Evolutionary conservation across 2,113 vertebrate species (phyloP).

Genomic region (Zapus hudsonius): DNA sequence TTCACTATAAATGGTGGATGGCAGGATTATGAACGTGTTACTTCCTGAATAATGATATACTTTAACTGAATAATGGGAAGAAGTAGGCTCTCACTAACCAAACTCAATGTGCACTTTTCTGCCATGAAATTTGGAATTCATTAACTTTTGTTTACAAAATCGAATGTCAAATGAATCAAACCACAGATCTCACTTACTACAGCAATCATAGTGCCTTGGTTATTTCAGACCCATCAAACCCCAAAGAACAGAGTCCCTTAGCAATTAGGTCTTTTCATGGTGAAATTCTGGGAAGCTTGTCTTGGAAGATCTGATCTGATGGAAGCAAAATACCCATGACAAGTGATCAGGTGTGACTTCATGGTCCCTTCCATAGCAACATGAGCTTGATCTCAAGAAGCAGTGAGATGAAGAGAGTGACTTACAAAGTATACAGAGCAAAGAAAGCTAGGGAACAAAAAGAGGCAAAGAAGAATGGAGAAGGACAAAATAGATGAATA

Average conservation of each 20-base stretch:
- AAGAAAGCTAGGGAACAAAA: not conserved
- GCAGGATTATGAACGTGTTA: not conserved
- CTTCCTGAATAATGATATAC: not conserved
- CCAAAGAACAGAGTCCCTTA: not conserved
- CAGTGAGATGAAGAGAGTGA: not conserved
- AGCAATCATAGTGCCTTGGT: not conserved
- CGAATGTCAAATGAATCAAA: constrained; percentile 10
- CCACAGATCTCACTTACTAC: not conserved
- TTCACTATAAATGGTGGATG: not conserved
- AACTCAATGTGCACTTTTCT: not conserved
- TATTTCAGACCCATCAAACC: not conserved
- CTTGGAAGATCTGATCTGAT: not conserved
- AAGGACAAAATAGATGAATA: not conserved
- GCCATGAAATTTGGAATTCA: not conserved
- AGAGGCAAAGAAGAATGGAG: not conserved
- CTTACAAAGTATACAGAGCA: not conserved
- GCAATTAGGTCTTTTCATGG: not conserved
- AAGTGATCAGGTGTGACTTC: not conserved
- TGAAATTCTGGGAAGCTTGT: not conserved
- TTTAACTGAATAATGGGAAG: not conserved
- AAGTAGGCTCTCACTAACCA: not conserved
- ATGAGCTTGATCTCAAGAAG: not conserved
- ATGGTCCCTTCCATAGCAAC: not conserved
- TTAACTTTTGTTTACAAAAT: not conserved
- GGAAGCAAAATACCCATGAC: not conserved